A percentile compares a stretch with the other conserved stretches of the same genome.
phyloP scores from a whole-genome alignment of 35 echinoderm and acorn worm genomes.

The Stichopus chloronotus region DNA sequence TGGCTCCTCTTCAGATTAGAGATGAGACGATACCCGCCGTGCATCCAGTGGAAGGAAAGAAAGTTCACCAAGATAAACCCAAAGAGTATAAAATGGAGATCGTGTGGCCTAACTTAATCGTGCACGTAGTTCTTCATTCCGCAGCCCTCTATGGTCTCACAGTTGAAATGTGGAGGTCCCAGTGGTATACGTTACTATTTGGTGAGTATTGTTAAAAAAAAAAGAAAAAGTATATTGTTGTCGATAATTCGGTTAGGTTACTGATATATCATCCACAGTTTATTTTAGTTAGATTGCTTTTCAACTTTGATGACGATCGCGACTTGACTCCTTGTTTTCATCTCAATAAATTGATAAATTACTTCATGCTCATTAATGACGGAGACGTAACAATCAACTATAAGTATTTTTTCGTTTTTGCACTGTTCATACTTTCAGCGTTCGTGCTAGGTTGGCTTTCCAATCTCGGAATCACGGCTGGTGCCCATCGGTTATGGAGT shows the following conservation, averaged over 20 bases:
- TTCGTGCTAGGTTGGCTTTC: constrained; percentile 53
- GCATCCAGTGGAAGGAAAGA: background rate
- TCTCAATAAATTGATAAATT: no score
- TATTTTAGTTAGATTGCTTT: no score
- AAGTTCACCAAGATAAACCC: background rate
- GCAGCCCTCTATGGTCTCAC: background rate
- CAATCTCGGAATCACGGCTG: constrained; percentile 74
- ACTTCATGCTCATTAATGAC: no score
- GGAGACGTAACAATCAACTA: no score
- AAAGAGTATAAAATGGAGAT: background rate
- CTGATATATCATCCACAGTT: no score
- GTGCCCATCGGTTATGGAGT: constrained; percentile 82
- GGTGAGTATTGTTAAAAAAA: background rate
- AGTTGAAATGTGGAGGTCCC: background rate
- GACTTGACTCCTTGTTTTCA: no score
- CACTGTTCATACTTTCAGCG: constrained; percentile 41
- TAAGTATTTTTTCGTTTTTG: no score
- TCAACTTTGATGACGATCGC: no score
- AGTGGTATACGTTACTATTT: background rate
- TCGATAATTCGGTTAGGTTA: background rate
- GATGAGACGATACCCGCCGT: background rate
- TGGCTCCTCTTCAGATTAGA: background rate
- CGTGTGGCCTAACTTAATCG: background rate
- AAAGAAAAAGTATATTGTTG: no score
- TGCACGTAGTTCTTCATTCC: background rate